Evolutionary conservation across 2,113 vertebrate species (phyloP), one percentile per base, ranked within the genome.

Genomic region (Siniperca chuatsi): DNA sequence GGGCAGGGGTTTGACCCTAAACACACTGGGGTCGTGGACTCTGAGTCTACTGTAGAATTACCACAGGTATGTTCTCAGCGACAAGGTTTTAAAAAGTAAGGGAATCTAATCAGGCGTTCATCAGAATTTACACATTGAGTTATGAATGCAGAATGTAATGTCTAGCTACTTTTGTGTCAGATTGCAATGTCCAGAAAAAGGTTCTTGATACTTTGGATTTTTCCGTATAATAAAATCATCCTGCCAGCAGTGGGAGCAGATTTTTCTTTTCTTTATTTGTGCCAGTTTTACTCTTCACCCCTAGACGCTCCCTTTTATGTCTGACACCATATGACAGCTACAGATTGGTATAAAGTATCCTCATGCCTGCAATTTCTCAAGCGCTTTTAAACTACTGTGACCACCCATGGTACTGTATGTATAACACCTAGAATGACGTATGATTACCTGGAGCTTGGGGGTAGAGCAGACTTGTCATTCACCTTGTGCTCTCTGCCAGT

Each of bases 21-120:
- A 93, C 79, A 88, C 8, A 77, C 55, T 16, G 74, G 35, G 81
- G 46, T 88, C 69, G 76, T 11, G 2, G 70, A 73, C 57, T 73
- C 29, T 33, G 64, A 58, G 78, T 84, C 23, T 18, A 62, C 78
- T 67, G 61, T 82, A 29, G 29, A 74, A 35, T 87, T 85, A 85
- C 79, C 18, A 42, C 21, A 77, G 68, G 66, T 75, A 83, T 73
- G 60, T 75, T 69, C 12, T 54, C 48, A 72, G 35, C 35, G 29
- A 82, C 8, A 21, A 48, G 4, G 6, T 52, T 60, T 52, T 18
- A 0, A 21, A 83, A 87, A 85, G 62, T 74, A 78, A 83, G 81
- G 79, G 67, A 73, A 83, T 85, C 62, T 9, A 10, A 29, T 8
- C 80, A 79, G n/a, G 54, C 8, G 8, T 42, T 62, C 8, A 21